These are phyloP conservation scores for Equus quagga DNA, from an alignment of 2,113 vertebrate genomes.

Conservation along the genomic window DNA sequence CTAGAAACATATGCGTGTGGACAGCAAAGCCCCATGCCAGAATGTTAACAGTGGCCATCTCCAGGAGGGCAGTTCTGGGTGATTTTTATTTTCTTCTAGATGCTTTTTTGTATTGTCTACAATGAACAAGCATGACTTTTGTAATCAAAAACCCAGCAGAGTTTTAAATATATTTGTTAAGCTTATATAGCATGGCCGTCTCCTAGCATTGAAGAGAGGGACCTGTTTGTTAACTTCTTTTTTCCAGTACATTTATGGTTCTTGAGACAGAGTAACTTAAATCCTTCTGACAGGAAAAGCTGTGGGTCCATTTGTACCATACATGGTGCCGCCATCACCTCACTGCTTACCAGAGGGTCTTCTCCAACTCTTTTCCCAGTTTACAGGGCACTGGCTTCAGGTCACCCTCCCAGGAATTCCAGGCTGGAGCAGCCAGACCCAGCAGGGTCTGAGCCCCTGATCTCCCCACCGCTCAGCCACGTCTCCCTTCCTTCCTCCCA, in stretches of 20 bases:
- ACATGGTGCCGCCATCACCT: neutral
- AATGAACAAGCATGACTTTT: constrained; percentile 65
- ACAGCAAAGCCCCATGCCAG: neutral
- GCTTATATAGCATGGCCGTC: constrained; percentile 70
- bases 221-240: constrained; percentile 50
- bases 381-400: neutral
- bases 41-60: neutral
- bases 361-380: neutral
- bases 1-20: neutral
- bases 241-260: constrained; percentile 43
- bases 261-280: constrained; percentile 3
- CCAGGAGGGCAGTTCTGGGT: neutral
- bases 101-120: constrained; percentile 58
- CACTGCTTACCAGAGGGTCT: neutral
- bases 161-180: constrained; percentile 75
- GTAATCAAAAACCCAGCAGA: constrained; percentile 74
- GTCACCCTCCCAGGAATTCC: neutral
- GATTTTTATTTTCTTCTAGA: constrained; percentile 49
- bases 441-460: neutral
- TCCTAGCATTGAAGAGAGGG: constrained; percentile 59
- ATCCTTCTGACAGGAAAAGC: neutral
- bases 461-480: neutral
- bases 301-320: neutral
- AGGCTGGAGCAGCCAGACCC: neutral
- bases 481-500: neutral